Base-by-base conservation (phyloP, 2,888 invertebrate species). In the Pterostichus niger region DNA sequence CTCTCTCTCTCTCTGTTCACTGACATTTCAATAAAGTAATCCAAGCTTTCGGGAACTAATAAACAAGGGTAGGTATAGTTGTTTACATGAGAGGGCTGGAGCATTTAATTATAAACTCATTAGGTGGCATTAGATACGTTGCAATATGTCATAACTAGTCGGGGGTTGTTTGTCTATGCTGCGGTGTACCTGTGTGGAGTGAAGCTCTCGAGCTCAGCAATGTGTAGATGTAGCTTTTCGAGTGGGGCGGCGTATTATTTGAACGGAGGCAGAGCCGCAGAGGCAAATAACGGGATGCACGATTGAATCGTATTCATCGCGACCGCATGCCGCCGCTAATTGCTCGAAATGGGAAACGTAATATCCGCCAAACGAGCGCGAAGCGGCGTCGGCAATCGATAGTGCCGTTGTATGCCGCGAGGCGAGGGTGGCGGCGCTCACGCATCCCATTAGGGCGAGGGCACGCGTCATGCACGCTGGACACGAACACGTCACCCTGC, bases 321-420 rank as follows among this genome's bases (percentile, higher is more conserved):
- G 61, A 82, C 82, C 82, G 64, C 82, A 82, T 82, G 82, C 82
- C 75, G 76, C 75, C 75, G 76, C 82, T 82, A 82, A 82, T 82
- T 82, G 82, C 82, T 76, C 82, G 61, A 82, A 82, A 82, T 82
- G 82, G 82, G 82, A 82, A 82, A 82, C 76, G 82, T 76, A 82
- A 82, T 82, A 82, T 82, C 82, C 82, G 82, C 75, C 59, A 59
- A 73, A 82, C 75, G 73, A 68, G 54, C 59, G 73, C 64, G 64
- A n/a, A 11, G 49, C 49, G 49, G 49, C 46, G 79, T 71, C 68
- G 44, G 68, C 80, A 80, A 80, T 80, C 80, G 68, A 80, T 80
- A 80, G 35, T 35, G 17, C 52, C 68, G 54, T 80, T 80, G 80
- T 80, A 71, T 71, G 24, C 24, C 24, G 24, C 3, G 49, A 10